These are phyloP conservation scores for Gouania willdenowi DNA, from an alignment of 2,797 vertebrate genomes.

Conservation along the genomic window DNA sequence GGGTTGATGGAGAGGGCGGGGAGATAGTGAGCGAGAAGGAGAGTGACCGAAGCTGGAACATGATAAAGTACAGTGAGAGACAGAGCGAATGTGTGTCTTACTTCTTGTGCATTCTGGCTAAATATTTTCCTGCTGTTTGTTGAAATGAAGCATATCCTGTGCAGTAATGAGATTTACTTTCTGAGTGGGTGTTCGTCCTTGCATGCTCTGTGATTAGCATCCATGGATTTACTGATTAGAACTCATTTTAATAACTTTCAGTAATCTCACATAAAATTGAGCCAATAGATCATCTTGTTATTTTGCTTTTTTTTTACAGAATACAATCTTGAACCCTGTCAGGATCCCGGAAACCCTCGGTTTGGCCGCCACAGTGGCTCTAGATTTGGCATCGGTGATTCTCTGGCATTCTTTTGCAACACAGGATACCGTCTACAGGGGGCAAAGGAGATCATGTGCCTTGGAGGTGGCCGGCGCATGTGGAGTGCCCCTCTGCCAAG, in stretches of 20 bases:
- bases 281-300: constrained; percentile 18
- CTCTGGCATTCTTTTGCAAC: constrained; percentile 85
- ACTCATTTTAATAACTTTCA: constrained; percentile 54
- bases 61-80: neutral
- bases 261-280: constrained; percentile 53
- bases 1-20: constrained; percentile 31
- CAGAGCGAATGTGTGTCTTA: constrained; percentile 1
- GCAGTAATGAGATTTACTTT: constrained; percentile 61
- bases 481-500: constrained; percentile 99
- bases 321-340: constrained; percentile 93
- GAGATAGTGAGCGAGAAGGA: neutral
- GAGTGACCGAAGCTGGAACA: neutral
- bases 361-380: constrained; percentile 86
- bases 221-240: constrained; percentile 61
- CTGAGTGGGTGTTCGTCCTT: constrained; percentile 21
- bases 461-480: constrained; percentile 94
- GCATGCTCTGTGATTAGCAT: constrained; percentile 51
- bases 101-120: constrained; percentile 43
- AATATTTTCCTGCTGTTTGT: constrained; percentile 60
- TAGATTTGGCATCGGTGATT: constrained; percentile 89
- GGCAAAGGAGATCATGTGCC: constrained; percentile 83
- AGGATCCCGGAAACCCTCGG: constrained; percentile 86
- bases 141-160: constrained; percentile 58
- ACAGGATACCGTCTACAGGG: constrained; percentile 94
- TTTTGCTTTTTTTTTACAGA: constrained; percentile 71